Evolutionary conservation across 35 echinoderm and acorn worm species (phyloP).

Genomic region (Diadema setosum): DNA sequence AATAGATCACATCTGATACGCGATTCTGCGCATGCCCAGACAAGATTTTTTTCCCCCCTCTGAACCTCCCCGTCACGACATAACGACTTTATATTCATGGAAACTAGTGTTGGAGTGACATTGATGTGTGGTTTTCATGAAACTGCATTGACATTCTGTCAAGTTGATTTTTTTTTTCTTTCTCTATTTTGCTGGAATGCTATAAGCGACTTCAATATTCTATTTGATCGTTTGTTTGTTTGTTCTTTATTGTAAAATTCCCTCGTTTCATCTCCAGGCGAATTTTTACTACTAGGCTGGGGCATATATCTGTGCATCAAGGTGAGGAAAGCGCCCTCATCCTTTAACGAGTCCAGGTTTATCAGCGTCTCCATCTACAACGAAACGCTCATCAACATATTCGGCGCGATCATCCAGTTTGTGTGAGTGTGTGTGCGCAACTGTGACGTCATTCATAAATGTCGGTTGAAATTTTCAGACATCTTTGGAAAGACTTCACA

Average conservation of each 20-base stretch:
- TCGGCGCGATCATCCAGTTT: slow-evolving; percentile 11
- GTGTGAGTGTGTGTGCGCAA: slow-evolving; percentile 10
- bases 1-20: too few relatives aligned
- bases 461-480: neutral
- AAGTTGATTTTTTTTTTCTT: too few relatives aligned
- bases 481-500: too few relatives aligned
- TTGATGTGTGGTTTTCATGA: too few relatives aligned
- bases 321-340: slow-evolving; percentile 84
- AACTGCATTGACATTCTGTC: too few relatives aligned
- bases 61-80: too few relatives aligned
- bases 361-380: slow-evolving; percentile 93
- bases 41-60: too few relatives aligned
- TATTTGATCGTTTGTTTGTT: neutral
- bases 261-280: slow-evolving; percentile 2
- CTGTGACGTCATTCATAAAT: neutral
- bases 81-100: too few relatives aligned
- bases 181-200: too few relatives aligned
- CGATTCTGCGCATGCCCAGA: too few relatives aligned
- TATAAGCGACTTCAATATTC: neutral
- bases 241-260: neutral
- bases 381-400: slow-evolving; percentile 58
- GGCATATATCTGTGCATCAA: slow-evolving; percentile 81
- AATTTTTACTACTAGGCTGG: slow-evolving; percentile 64
- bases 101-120: too few relatives aligned
- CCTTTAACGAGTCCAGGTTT: slow-evolving; percentile 83